Evolutionary conservation across 1,140 invertebrate genomes (phyloP), one percentile per base, ranked within the genome.

Genomic region (Micrasema longulum): DNA sequence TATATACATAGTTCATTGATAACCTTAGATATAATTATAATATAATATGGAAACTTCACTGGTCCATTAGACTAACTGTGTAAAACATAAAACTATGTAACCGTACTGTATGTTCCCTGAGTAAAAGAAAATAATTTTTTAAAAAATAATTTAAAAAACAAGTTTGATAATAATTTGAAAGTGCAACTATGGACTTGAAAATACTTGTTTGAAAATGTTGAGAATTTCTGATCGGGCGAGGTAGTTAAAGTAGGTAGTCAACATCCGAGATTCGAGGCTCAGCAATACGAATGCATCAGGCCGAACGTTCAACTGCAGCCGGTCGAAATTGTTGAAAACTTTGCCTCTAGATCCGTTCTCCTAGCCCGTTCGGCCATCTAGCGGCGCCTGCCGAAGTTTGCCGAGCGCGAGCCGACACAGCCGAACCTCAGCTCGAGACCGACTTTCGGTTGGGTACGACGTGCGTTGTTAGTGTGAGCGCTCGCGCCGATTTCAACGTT

Each of bases 361-460:
- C 55, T 12, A 12, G 43, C 11, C 11, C 57, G 55, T 26, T 57
- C 41, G 67, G 68, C 68, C 57, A 70, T 63, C 68, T 70, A 62
- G 67, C 53, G 67, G 67, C 55, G 23, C 2, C 38, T 7, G n/a
- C 52, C 67, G 67, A 69, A 60, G 67, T 47, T 57, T 36, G 23
- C 38, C 57, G 47, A 52, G 45, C 38, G 7, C 22, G 31, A 23
- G 6, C 57, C 26, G 5, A 14, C 31, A 9, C 31, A 12, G 23
- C 31, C 31, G 9, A 11, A 57, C 18, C 22, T 52, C 57, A 69
- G 68, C 68, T 36, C 45, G 68, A 70, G 68, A 63, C 57, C 68
- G 68, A 41, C 68, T 53, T 23, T 53, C 68, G 68, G 45, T 47
- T 45, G 47, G 48, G 60, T 53, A 48, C 57, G 68, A 70, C 68